These are phyloP conservation scores for Oligia strigilis DNA, from an alignment of 2,888 invertebrate genomes.

Conservation along the genomic window DNA sequence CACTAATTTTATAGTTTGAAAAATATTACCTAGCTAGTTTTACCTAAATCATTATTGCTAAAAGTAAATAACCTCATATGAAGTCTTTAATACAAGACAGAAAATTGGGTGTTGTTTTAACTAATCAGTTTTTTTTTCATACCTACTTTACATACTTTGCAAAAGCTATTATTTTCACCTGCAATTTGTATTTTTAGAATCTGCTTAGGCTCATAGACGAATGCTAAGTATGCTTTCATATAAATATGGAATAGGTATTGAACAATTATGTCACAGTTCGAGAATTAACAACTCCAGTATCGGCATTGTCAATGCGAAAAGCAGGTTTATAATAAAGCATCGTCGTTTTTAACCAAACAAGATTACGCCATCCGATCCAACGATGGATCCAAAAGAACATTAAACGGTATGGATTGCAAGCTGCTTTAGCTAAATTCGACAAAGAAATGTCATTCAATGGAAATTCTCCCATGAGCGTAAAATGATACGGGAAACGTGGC, in stretches of 20 bases:
- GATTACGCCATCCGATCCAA: constrained; percentile 71
- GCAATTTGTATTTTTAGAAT: constrained; percentile 19
- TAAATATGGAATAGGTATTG: constrained; percentile 27
- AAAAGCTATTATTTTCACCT: constrained; percentile 16
- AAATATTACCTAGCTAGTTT: constrained; percentile 1
- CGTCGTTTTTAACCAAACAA: constrained; percentile 65
- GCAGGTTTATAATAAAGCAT: constrained; percentile 43
- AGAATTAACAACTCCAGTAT: constrained; percentile 45
- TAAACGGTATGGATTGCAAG: constrained; percentile 33
- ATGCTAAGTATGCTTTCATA: constrained; percentile 16
- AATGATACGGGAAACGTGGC: constrained; percentile 75
- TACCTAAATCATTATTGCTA: neutral
- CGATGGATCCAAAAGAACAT: constrained; percentile 43
- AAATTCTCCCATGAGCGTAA: constrained; percentile 62
- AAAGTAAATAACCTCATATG: constrained; percentile 28
- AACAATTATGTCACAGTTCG: constrained; percentile 63
- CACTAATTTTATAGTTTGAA: neutral
- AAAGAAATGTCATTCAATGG: constrained; percentile 56
- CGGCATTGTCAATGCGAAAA: constrained; percentile 51
- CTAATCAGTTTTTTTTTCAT: constrained; percentile 22
- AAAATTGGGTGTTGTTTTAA: neutral
- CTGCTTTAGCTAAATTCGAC: constrained; percentile 33
- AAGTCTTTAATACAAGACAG: neutral
- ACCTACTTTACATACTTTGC: neutral
- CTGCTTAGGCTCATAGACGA: neutral